Evolutionary conservation across 2,888 invertebrate species (phyloP), one percentile per base, ranked within the genome.

Genomic region (Polyommatus iphigenia): DNA sequence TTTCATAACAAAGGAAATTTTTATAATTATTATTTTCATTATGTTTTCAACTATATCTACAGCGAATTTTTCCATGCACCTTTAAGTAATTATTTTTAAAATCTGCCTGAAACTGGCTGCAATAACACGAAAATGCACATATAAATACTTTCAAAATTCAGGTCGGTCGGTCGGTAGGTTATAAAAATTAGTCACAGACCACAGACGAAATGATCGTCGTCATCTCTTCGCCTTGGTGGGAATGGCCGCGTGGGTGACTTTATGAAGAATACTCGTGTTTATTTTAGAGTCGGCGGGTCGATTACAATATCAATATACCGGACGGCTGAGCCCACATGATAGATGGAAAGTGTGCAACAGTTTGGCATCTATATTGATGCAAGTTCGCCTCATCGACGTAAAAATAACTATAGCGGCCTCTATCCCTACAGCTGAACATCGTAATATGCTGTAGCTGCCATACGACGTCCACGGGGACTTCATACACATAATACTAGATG

Each of bases 201-300:
- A 54, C 29, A 75, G 7, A 75, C 50, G 13, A 73, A 73, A 24
- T 50, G 3, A 54, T 6, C 6, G 29, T 24, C 54, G 29, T 24
- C 46, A 73, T 73, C 73, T 29, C 2, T 29, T 54, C n/a, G 50
- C 24, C 75, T 50, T 50, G 50, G 13, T 82, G 85, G 87, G 87
- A 87, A 84, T 83, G 81, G 82, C 82, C 79, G 81, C 83, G 87
- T 88, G 85, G 89, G 89, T 79, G 84, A 82, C 85, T 83, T 80
- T 81, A 83, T 83, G 83, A 82, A 82, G 81, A 81, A 81, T 80
- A 67, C 67, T 67, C 20, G 62, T 79, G 79, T 80, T 80, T 80
- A 82, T 80, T 83, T 82, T 80, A 73, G 79, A 80, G 62, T 73
- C 24, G 73, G 73, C 62, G 79, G 57, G 71, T 75, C 71, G 76